A percentile compares a stretch with the other conserved stretches of the same genome.
Evolutionary conservation across 2,888 invertebrate genomes (phyloP).

Genomic region (Anodontia alba): DNA sequence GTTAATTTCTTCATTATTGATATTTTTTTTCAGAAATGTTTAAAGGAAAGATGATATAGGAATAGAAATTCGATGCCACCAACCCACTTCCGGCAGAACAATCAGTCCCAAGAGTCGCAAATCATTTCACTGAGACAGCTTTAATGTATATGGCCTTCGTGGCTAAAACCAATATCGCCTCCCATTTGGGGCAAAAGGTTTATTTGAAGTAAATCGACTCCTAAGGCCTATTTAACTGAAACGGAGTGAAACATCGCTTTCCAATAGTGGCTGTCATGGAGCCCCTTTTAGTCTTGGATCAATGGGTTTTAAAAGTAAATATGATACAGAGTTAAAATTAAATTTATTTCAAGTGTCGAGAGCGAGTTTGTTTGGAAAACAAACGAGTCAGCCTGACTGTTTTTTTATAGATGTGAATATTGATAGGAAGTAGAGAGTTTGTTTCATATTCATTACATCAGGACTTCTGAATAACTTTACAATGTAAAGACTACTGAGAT

Average conservation of each 20-base stretch:
- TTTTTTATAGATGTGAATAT: too few relatives aligned
- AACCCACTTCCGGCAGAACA: slow-evolving; percentile 1
- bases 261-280: neutral
- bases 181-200: slow-evolving; percentile 8
- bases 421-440: too few relatives aligned
- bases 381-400: too few relatives aligned
- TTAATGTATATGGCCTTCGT: slow-evolving; percentile 10
- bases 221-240: neutral
- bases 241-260: neutral
- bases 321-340: too few relatives aligned
- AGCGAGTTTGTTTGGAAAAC: too few relatives aligned
- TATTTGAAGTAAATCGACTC: slow-evolving; percentile 21
- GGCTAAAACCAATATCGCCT: slow-evolving; percentile 16
- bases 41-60: neutral
- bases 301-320: neutral
- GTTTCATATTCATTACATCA: too few relatives aligned
- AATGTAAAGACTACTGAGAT: too few relatives aligned
- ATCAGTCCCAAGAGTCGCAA: neutral
- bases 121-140: slow-evolving; percentile 1
- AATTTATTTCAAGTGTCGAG: too few relatives aligned
- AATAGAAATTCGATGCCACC: neutral
- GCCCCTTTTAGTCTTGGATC: neutral
- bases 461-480: too few relatives aligned
- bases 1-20: too few relatives aligned
- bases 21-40: neutral